Conservation (phyloP, 2,113 vertebrate genomes). For the Nannospalax galili region DNA sequence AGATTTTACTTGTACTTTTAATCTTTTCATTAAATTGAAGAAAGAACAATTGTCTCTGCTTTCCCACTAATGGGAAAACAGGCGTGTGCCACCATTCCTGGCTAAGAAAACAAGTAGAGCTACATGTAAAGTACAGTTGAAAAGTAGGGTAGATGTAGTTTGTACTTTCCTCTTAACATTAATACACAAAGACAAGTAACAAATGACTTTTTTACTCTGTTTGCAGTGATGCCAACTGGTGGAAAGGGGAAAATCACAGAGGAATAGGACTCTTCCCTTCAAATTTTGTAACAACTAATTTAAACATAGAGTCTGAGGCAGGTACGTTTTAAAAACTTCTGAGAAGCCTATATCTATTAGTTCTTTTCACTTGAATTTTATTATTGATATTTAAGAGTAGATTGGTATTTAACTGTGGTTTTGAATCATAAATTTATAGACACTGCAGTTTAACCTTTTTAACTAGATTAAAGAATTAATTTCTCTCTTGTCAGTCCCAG, state of each 20-base stretch:
- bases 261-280: conserved; percentile 97
- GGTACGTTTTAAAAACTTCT: conserved; percentile 84
- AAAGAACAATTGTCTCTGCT: neutral
- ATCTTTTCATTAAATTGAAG: conserved; percentile 51
- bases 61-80: neutral
- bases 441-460: conserved; percentile 30
- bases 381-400: conserved; percentile 41
- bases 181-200: neutral
- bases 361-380: neutral
- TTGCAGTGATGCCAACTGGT: conserved; percentile 97
- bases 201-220: conserved; percentile 53
- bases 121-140: neutral
- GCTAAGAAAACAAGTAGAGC: conserved; percentile 30
- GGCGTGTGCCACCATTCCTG: neutral
- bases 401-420: neutral
- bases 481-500: neutral
- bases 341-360: neutral
- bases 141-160: conserved; percentile 34
- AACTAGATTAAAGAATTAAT: neutral
- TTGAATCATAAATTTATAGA: conserved; percentile 28
- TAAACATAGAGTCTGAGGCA: conserved; percentile 92
- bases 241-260: conserved; percentile 99
- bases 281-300: conserved; percentile 96
- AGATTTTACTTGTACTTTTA: conserved; percentile 47
- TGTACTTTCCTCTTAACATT: conserved; percentile 27